Conservation (phyloP, 2,888 invertebrate species). For the Metopia argyrocephala region DNA sequence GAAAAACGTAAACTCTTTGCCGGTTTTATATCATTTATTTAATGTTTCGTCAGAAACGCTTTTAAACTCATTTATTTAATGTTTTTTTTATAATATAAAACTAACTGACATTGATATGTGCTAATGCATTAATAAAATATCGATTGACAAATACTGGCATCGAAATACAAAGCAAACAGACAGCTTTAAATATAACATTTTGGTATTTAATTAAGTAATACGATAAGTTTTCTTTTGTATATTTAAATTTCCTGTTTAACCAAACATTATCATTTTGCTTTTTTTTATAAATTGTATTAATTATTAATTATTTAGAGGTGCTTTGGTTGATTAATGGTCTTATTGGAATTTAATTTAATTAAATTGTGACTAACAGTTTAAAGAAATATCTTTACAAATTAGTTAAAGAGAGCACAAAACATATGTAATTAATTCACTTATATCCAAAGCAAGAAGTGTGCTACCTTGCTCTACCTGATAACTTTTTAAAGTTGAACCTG, state of each 20-base stretch:
- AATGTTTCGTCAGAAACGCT: too few species aligned
- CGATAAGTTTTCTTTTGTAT: not conserved
- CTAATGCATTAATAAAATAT: constrained; percentile 47
- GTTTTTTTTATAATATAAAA: constrained; percentile 25
- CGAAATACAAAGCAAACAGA: not conserved
- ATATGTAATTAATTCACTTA: too few species aligned
- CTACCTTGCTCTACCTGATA: too few species aligned
- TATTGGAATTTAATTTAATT: not conserved
- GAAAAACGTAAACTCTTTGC: constrained; percentile 9
- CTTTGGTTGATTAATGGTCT: not conserved
- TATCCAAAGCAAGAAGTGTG: too few species aligned
- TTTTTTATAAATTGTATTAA: constrained; percentile 40
- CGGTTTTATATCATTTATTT: constrained; percentile 9
- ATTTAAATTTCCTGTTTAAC: constrained; percentile 53
- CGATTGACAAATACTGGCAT: constrained; percentile 4
- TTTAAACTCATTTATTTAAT: too few species aligned
- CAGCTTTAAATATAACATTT: constrained; percentile 16
- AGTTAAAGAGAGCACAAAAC: too few species aligned
- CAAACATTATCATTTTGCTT: constrained; percentile 30
- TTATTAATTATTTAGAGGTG: constrained; percentile 13
- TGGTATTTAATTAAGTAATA: constrained; percentile 51
- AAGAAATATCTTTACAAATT: too few species aligned
- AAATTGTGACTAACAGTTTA: not conserved
- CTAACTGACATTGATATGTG: constrained; percentile 62
- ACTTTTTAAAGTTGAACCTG: too few species aligned